phyloP scores from a whole-genome alignment of 2,888 invertebrate genomes.

The Himalopsyche tibetana region DNA sequence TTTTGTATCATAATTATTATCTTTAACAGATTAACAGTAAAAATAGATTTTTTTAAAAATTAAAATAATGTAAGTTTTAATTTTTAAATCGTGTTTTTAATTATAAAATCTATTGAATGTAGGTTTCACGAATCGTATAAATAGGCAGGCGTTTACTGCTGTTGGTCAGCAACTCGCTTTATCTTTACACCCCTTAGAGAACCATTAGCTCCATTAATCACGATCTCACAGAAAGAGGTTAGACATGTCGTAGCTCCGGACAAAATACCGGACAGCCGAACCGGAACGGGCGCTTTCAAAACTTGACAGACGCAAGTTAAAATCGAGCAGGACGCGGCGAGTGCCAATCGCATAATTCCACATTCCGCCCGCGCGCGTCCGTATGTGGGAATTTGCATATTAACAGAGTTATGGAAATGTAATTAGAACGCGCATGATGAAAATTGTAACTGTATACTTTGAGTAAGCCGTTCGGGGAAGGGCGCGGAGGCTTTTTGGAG shows the following conservation, averaged over 20 bases:
- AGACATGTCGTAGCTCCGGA: background rate
- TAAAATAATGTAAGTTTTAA: too few species aligned
- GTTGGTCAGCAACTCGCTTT: background rate
- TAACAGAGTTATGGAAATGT: constrained; percentile 75
- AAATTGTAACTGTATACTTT: constrained; percentile 65
- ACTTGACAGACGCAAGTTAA: background rate
- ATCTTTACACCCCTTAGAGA: background rate
- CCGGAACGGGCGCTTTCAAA: background rate
- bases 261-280: background rate
- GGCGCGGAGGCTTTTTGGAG: constrained; percentile 10
- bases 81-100: too few species aligned
- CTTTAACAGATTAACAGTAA: too few species aligned
- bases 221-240: background rate
- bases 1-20: too few species aligned
- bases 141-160: too few species aligned
- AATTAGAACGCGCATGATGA: constrained; percentile 69
- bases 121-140: too few species aligned
- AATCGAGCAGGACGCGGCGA: constrained; percentile 5
- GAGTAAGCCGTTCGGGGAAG: constrained; percentile 29
- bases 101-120: too few species aligned
- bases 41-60: too few species aligned
- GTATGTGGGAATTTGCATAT: constrained; percentile 71
- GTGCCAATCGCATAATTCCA: background rate
- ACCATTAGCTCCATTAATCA: constrained; percentile 26
- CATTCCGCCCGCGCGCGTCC: constrained; percentile 56